phyloP scores from a whole-genome alignment of 2,888 invertebrate genomes.

The Melieria crassipennis region DNA sequence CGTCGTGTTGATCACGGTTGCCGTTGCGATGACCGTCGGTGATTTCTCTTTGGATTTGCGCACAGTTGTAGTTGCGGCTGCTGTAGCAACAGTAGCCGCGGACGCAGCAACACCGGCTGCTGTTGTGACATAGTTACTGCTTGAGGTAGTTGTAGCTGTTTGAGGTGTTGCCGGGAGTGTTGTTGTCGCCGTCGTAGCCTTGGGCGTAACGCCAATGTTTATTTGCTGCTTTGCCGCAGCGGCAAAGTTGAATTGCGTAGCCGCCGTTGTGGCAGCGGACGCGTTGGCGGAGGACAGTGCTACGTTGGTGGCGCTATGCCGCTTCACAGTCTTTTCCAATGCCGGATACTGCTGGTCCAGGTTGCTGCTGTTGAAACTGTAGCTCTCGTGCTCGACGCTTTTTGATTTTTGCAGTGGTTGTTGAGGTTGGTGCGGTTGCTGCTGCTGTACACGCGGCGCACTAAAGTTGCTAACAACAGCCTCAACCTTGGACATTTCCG shows the following conservation, averaged over 20 bases:
- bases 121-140: conserved; percentile 25
- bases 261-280: conserved; percentile 35
- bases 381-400: conserved; percentile 62
- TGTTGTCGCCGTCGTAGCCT: neutral
- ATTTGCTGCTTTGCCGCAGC: conserved; percentile 46
- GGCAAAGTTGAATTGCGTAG: conserved; percentile 43
- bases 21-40: neutral
- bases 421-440: conserved; percentile 32
- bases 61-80: neutral
- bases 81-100: conserved; percentile 2
- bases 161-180: neutral
- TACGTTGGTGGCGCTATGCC: conserved; percentile 58
- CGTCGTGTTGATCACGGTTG: neutral
- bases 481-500: conserved; percentile 29
- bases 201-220: conserved; percentile 7
- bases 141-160: conserved; percentile 43
- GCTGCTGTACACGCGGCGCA: conserved; percentile 19
- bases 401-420: conserved; percentile 63
- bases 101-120: conserved; percentile 7
- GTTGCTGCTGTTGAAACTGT: conserved; percentile 59
- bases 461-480: conserved; percentile 34
- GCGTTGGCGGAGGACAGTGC: conserved; percentile 45
- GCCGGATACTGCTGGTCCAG: conserved; percentile 66
- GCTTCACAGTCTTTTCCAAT: conserved; percentile 65
- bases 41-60: conserved; percentile 37